Base-by-base conservation (phyloP, 2,113 vertebrate species). In the Oophaga pumilio region DNA sequence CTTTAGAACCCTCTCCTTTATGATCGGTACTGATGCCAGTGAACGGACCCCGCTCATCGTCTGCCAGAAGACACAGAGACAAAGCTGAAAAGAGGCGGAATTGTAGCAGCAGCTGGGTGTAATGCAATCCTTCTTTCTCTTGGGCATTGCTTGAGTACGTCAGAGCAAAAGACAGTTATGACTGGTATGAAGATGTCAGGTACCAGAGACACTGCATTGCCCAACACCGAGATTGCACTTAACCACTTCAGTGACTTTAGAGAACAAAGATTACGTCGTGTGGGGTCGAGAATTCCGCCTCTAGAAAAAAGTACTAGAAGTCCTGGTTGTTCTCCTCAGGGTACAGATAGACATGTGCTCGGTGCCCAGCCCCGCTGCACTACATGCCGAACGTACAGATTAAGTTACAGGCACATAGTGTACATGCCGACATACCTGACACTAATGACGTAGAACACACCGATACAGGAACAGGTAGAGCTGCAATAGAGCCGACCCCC, bases 151-250 rank as follows among this genome's bases (percentile, higher is more conserved):
- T 85, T 11, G 33, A 64, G n/a, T 62, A 85, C 84, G 74, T 76
- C 73, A 85, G 59, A 85, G 69, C 13, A 15, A 60, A 57, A 43
- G 26, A 76, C 73, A 85, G 73, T 13, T 77, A 60, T 76, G 59
- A 85, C 53, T 50, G 69, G 53, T 76, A 62, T 57, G 69, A 50
- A 76, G 84, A 84, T 56, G 50, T 76, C 84, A 64, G 84, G 74
- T 85, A 76, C 66, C 68, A 71, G 53, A 57, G 8, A 80, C 57
- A 18, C 28, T 22, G 0, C 9, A 80, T 80, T 60, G 56, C 26
- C 56, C 78, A 68, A 69, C 64, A 18, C 12, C 3, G 6, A n/a
- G 13, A 17, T 15, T 53, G 33, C 22, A 49, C 13, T 49, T 66
- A 66, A 82, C 80, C 60, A 49, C 80, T 15, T 66, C 76, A 82